A percentile compares a stretch with the other conserved stretches of the same genome.
Evolutionary conservation across 2,888 invertebrate species (phyloP).

Genomic region (Glaucopsyche alexis): DNA sequence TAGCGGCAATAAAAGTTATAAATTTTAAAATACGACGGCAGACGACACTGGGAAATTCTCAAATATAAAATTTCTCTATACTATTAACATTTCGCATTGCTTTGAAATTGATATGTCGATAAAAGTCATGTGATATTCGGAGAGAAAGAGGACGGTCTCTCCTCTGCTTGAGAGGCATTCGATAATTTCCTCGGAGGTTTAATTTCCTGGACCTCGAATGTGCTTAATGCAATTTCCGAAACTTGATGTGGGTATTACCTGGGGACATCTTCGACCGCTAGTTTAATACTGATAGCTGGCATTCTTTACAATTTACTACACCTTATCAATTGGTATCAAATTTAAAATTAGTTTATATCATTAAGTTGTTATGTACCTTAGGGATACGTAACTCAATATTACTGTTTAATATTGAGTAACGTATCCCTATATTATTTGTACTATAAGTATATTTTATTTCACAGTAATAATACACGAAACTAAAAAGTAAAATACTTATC

Average conservation of each 20-base stretch:
- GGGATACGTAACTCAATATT: too few species aligned
- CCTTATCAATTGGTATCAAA: conserved; percentile 3
- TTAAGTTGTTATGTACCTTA: too few species aligned
- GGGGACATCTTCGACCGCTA: conserved; percentile 53
- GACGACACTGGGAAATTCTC: conserved; percentile 14
- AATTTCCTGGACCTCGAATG: conserved; percentile 77
- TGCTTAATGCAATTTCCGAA: conserved; percentile 79
- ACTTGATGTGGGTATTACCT: conserved; percentile 41
- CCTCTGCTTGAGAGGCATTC: conserved; percentile 67
- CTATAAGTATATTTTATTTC: too few species aligned
- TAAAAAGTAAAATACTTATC: too few species aligned
- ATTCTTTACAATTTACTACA: conserved; percentile 13
- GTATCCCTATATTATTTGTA: too few species aligned
- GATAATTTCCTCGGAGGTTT: conserved; percentile 77
- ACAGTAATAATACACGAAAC: too few species aligned
- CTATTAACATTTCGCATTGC: conserved; percentile 23
- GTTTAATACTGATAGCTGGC: conserved; percentile 18
- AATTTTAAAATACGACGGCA: conserved; percentile 19
- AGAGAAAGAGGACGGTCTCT: conserved; percentile 59
- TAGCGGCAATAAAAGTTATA: conserved; percentile 13
- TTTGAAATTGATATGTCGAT: conserved; percentile 28
- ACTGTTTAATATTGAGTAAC: too few species aligned
- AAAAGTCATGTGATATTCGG: conserved; percentile 41
- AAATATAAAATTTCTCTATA: conserved; percentile 23
- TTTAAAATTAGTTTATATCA: not conserved